phyloP scores from a whole-genome alignment of 1,140 invertebrate species.

The Idris sp. region DNA sequence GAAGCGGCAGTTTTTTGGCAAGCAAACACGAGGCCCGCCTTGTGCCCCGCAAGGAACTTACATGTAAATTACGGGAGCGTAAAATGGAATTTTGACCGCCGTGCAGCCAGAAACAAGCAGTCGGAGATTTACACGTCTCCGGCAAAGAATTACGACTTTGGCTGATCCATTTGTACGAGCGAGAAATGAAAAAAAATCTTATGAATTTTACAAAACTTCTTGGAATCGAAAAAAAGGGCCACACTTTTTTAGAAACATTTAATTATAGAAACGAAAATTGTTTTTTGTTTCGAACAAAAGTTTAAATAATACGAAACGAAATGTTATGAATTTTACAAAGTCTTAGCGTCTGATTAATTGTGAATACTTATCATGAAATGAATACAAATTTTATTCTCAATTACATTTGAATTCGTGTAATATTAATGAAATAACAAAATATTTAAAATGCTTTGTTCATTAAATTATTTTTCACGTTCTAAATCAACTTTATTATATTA shows the following conservation, averaged over 20 bases:
- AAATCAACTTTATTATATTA: no score
- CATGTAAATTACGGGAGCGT: conserved; percentile 60
- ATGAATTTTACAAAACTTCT: conserved; percentile 19
- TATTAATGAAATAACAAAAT: no score
- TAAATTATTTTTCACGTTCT: no score
- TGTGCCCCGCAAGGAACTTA: conserved; percentile 30
- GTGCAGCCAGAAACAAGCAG: conserved; percentile 54
- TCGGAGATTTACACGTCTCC: conserved; percentile 61
- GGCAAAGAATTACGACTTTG: conserved; percentile 53
- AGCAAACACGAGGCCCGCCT: conserved; percentile 38
- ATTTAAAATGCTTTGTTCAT: no score
- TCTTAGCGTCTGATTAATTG: no score
- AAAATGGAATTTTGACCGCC: conserved; percentile 63
- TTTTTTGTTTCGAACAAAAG: no score
- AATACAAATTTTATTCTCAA: no score
- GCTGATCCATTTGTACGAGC: conserved; percentile 35
- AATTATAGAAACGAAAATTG: neutral
- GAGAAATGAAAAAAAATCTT: conserved; percentile 35
- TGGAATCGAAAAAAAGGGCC: neutral
- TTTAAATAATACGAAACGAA: no score
- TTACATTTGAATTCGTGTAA: no score
- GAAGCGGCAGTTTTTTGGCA: conserved; percentile 57
- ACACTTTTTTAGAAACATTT: no score
- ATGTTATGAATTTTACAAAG: no score
- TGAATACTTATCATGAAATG: no score